Conservation (phyloP, 2,797 vertebrate species). For the Sternotherus odoratus region DNA sequence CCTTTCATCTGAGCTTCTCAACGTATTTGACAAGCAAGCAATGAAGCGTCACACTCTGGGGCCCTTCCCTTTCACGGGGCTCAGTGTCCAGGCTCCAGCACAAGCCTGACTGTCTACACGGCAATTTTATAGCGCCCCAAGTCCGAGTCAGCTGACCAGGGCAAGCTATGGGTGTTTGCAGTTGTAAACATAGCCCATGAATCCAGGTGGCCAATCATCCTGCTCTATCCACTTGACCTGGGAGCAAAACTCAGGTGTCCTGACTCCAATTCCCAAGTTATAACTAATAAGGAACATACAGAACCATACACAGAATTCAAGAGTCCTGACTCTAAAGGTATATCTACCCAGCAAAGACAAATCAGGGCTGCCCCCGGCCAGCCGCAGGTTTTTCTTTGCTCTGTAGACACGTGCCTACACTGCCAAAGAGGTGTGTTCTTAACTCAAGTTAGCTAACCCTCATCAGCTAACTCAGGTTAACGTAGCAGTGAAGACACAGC, state of each 20-base stretch:
- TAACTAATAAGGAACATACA: not conserved
- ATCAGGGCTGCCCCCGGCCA: not conserved
- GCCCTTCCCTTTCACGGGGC: not conserved
- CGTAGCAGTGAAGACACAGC: not conserved
- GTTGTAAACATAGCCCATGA: not conserved
- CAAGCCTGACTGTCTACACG: not conserved
- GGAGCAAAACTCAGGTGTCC: not conserved
- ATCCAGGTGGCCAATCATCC: not conserved
- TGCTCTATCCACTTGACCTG: not conserved
- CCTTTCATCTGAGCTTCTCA: not conserved
- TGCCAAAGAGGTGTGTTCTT: not conserved
- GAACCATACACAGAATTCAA: not conserved
- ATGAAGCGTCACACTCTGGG: conserved; percentile 4
- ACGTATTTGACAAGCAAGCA: not conserved
- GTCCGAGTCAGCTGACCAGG: conserved; percentile 49
- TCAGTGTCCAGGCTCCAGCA: not conserved
- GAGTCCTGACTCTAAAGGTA: not conserved
- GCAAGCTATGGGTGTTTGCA: not conserved
- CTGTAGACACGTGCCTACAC: not conserved
- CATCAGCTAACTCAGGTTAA: not conserved
- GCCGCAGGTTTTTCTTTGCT: not conserved
- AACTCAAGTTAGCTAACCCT: not conserved
- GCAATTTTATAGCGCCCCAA: accelerated
- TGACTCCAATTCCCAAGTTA: not conserved
- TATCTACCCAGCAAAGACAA: not conserved